Conservation (phyloP, 2,888 invertebrate species). For the Seira sanloemensis region DNA sequence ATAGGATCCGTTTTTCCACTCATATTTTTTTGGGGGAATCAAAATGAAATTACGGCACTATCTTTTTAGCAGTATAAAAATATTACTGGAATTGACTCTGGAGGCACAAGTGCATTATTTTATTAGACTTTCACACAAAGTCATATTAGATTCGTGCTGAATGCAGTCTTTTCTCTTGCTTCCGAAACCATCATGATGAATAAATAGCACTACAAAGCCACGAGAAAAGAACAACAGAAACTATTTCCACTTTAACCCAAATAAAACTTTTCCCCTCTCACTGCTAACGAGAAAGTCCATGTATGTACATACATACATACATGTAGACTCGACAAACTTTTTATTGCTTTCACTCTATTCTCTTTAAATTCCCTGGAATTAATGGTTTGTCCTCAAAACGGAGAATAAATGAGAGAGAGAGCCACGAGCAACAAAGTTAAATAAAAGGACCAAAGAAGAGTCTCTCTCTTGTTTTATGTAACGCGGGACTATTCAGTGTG, state of each 20-base stretch:
- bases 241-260: neutral
- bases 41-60: neutral
- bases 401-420: neutral
- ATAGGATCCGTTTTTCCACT: constrained; percentile 65
- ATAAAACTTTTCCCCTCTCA: neutral
- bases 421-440: neutral
- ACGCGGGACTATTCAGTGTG: neutral
- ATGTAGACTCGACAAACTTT: neutral
- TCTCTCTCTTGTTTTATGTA: neutral
- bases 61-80: neutral
- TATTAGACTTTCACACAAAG: neutral
- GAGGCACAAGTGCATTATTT: neutral
- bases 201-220: neutral
- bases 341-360: neutral
- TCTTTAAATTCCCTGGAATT: neutral
- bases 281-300: neutral
- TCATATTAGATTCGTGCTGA: no score
- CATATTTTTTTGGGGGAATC: constrained; percentile 37
- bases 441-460: neutral
- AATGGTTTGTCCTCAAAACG: neutral
- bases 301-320: neutral
- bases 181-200: neutral
- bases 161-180: no score
- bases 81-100: no score
- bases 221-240: constrained; percentile 1